Conservation (phyloP, 2,888 invertebrate genomes). For the Drymonia ruficornis region DNA sequence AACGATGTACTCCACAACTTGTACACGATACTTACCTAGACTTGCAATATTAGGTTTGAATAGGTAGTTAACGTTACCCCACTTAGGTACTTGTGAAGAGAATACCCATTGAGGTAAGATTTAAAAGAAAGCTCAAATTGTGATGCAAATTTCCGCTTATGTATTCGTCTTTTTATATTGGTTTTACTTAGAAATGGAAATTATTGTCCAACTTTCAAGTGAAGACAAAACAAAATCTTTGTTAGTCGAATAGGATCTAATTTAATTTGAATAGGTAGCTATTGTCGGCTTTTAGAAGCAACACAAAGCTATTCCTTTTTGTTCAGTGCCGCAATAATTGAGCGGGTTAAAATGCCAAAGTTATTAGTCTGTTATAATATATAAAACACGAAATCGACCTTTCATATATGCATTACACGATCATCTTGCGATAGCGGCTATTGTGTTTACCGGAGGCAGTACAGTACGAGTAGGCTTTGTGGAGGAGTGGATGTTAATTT, state of each 20-base stretch:
- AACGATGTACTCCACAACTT: slow-evolving; percentile 21
- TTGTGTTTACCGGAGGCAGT: slow-evolving; percentile 18
- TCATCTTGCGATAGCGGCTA: slow-evolving; percentile 22
- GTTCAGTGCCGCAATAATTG: slow-evolving; percentile 12
- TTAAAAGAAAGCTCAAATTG: slow-evolving; percentile 54
- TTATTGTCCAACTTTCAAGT: slow-evolving; percentile 69
- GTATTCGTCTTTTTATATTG: slow-evolving; percentile 72
- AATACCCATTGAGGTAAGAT: slow-evolving; percentile 37
- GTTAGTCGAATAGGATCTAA: slow-evolving; percentile 59
- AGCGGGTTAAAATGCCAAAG: slow-evolving; percentile 16
- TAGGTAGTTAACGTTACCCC: slow-evolving; percentile 11
- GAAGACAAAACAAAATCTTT: slow-evolving; percentile 55
- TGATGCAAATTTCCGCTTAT: slow-evolving; percentile 71
- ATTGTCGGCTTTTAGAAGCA: slow-evolving; percentile 34
- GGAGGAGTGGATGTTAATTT: slow-evolving; percentile 14
- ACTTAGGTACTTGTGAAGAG: slow-evolving; percentile 19
- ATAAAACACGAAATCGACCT: slow-evolving; percentile 30
- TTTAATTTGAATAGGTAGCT: slow-evolving; percentile 58
- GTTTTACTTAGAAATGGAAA: slow-evolving; percentile 74
- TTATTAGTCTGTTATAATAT: slow-evolving; percentile 15
- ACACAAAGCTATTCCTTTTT: slow-evolving; percentile 26
- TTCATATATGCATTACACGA: slow-evolving; percentile 21
- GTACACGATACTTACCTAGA: slow-evolving; percentile 14
- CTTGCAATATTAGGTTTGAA: slow-evolving; percentile 20
- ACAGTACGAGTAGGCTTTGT: slow-evolving; percentile 16